Percentiles rank a stretch among this genome's conserved stretches.
Conservation (phyloP, 2,797 vertebrate species). For the Pangasius sanitwongsei region DNA sequence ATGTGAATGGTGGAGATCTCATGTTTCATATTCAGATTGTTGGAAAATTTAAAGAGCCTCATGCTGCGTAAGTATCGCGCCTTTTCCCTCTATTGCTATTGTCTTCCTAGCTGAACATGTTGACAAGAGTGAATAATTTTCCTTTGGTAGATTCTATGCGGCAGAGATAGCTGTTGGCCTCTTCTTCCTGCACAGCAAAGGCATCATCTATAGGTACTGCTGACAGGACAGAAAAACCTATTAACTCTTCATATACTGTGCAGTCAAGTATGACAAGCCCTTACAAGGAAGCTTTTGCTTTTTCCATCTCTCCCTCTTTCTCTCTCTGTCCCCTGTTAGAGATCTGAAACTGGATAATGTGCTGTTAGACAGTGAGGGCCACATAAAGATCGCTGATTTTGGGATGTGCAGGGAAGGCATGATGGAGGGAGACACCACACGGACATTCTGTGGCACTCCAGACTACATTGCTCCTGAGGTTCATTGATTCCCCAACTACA, state of each 20-base stretch:
- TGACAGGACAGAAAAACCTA: slow-evolving; percentile 14
- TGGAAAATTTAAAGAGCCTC: slow-evolving; percentile 93
- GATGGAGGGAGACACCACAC: slow-evolving; percentile 82
- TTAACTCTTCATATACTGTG: slow-evolving; percentile 5
- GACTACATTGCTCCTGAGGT: slow-evolving; percentile 95
- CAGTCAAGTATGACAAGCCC: background rate
- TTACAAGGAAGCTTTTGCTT: background rate
- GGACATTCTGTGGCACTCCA: slow-evolving; percentile 91
- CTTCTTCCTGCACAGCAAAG: slow-evolving; percentile 89
- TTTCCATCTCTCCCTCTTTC: background rate
- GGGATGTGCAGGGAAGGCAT: slow-evolving; percentile 93
- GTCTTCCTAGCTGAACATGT: background rate
- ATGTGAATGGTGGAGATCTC: slow-evolving; percentile 90
- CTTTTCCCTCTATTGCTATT: slow-evolving; percentile 32
- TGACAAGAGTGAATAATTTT: slow-evolving; percentile 46
- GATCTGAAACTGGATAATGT: slow-evolving; percentile 93
- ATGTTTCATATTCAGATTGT: slow-evolving; percentile 96
- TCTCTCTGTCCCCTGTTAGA: slow-evolving; percentile 65
- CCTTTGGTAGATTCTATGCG: slow-evolving; percentile 86
- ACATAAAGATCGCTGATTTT: slow-evolving; percentile 93
- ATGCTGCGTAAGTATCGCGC: slow-evolving; percentile 83
- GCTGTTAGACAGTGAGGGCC: slow-evolving; percentile 87
- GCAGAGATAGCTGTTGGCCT: slow-evolving; percentile 90
- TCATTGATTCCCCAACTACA: slow-evolving; percentile 27
- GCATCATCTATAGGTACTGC: slow-evolving; percentile 88